phyloP scores from a whole-genome alignment of 2,888 invertebrate species.

The Apodemia hepburni region DNA sequence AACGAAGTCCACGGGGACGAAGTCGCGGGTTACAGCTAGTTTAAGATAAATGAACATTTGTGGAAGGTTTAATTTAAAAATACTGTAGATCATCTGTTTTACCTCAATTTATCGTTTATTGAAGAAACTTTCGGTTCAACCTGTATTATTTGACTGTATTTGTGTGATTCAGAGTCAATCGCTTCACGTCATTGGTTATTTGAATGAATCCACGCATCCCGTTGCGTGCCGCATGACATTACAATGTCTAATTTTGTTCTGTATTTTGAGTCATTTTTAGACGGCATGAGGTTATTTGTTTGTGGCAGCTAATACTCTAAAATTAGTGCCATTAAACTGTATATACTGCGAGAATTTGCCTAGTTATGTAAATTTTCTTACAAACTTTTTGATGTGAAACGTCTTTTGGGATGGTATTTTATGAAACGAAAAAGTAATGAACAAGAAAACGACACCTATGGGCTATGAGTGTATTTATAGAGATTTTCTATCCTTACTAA shows the following conservation, averaged over 20 bases:
- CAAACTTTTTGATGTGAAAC: background rate
- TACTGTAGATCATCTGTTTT: background rate
- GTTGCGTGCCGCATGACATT: constrained; percentile 65
- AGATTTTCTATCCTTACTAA: too few relatives aligned
- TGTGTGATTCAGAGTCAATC: constrained; percentile 51
- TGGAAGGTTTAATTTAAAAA: background rate
- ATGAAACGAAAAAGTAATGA: too few relatives aligned
- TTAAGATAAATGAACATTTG: too few relatives aligned
- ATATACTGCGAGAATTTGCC: background rate
- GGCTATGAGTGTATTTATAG: too few relatives aligned
- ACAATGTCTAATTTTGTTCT: constrained; percentile 38
- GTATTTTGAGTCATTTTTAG: constrained; percentile 37
- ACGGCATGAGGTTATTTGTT: constrained; percentile 11
- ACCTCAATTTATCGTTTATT: background rate
- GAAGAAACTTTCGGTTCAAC: background rate
- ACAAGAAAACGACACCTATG: too few relatives aligned
- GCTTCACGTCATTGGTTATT: constrained; percentile 61
- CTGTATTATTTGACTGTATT: constrained; percentile 18
- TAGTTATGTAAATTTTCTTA: background rate
- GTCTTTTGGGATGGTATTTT: too few relatives aligned
- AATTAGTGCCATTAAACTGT: constrained; percentile 1
- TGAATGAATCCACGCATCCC: constrained; percentile 63
- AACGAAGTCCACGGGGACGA: too few relatives aligned
- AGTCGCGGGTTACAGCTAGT: too few relatives aligned
- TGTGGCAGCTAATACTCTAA: constrained; percentile 15